Base-by-base conservation (phyloP, 2,797 vertebrate species). In the Bryconaethiops microstoma region DNA sequence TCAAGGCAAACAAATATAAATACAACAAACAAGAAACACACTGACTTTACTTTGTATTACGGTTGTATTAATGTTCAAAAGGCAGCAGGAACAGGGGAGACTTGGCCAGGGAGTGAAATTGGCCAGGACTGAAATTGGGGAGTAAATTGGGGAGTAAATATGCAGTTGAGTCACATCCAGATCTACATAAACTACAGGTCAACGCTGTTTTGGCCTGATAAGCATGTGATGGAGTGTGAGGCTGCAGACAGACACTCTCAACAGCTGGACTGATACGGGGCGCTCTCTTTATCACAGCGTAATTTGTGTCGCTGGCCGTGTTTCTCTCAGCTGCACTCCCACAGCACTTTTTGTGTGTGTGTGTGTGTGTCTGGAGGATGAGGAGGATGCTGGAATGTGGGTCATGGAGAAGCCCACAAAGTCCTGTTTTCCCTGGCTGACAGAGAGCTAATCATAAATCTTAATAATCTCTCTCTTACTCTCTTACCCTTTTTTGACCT, bases 361-460 rank as follows among this genome's bases (percentile, higher is more conserved):
- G 60, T 65, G 60, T 21, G 50, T 13, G 14, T 35, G 29, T 67
- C 12, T 74, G 70, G 1, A 2, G 23, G 50, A 35, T 7, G 63
- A 68, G 72, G 65, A 55, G 60, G 55, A 84, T 76, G 42, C 29
- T 76, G 42, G 69, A 84, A 85, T 85, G 74, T 85, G 77, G 83
- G 77, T 82, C 83, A 80, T 64, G 9, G 77, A 77, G 59, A 64
- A 55, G 59, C 59, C 73, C 70, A 55, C 82, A 71, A 71, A 75
- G 55, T 70, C 54, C 29, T 35, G 35, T 70, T 21, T 59, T 74
- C 71, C 71, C 68, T 42, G 42, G 7, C 12, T 29, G 45, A 75
- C 57, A 19, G 72, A 73, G 65, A 67, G 40, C 40, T 50, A 74
- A 57, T 60, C 73, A 60, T 74, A 72, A 77, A 73, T 64, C 65